phyloP scores from a whole-genome alignment of 1,140 invertebrate species.

The Orchestia grillus region DNA sequence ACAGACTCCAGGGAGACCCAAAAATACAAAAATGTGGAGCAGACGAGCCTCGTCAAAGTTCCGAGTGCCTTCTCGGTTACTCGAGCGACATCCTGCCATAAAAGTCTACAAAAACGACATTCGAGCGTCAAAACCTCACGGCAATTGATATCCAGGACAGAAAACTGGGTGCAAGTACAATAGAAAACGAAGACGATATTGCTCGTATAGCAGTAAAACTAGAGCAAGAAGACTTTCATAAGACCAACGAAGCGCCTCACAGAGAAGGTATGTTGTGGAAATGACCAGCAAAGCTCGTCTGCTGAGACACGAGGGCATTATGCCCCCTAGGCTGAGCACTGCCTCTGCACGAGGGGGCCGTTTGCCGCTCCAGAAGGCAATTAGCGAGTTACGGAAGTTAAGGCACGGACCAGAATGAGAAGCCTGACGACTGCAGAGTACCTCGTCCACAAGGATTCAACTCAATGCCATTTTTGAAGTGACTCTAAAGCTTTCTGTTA shows the following conservation, averaged over 20 bases:
- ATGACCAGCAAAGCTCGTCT: background rate
- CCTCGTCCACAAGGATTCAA: background rate
- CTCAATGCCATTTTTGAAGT: background rate
- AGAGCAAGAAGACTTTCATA: background rate
- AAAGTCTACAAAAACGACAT: background rate
- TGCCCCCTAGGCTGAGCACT: background rate
- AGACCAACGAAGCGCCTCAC: background rate
- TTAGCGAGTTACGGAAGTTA: slow-evolving; percentile 51
- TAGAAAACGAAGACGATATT: background rate
- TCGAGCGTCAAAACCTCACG: background rate
- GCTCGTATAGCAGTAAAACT: background rate
- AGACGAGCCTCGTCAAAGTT: background rate
- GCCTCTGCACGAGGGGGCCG: background rate
- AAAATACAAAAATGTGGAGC: background rate
- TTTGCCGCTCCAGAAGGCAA: slow-evolving; percentile 49
- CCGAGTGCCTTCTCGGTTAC: background rate
- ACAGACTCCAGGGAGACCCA: background rate
- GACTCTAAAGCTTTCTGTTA: background rate
- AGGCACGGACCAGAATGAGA: slow-evolving; percentile 3
- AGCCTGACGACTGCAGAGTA: background rate
- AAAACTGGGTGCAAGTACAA: background rate
- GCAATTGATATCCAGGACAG: background rate
- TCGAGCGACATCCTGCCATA: background rate
- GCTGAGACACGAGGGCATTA: background rate
- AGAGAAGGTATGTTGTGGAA: background rate